Evolutionary conservation across 2,113 vertebrate species (phyloP).

Genomic region (Perca schrenkii): DNA sequence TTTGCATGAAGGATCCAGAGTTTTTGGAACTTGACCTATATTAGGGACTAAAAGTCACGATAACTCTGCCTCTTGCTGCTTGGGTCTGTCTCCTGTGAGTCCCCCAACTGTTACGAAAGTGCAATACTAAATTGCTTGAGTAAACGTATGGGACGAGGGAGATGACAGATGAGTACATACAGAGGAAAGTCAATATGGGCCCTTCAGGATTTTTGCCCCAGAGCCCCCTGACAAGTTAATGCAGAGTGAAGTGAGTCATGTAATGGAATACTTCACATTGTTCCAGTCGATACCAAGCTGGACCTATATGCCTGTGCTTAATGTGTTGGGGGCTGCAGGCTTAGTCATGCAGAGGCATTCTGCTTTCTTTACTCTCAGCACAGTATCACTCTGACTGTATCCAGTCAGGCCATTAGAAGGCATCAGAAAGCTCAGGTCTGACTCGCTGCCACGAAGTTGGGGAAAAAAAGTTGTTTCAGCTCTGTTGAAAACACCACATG

Average conservation of each 20-base stretch:
- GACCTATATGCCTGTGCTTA: constrained; percentile 8
- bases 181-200: not conserved
- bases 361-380: not conserved
- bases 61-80: not conserved
- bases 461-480: not conserved
- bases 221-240: too few relatives aligned
- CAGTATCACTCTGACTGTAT: not conserved
- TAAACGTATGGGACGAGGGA: not conserved
- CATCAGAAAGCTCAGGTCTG: constrained; percentile 8
- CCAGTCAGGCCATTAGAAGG: not conserved
- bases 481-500: not conserved
- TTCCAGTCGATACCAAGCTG: not conserved
- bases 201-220: too few relatives aligned
- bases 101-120: not conserved
- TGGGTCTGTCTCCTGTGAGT: not conserved
- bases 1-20: not conserved
- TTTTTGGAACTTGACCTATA: not conserved
- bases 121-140: not conserved
- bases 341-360: constrained; percentile 22
- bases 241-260: not conserved
- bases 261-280: not conserved
- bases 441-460: constrained; percentile 8
- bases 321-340: constrained; percentile 13
- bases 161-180: not conserved
- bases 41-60: not conserved